phyloP scores from a whole-genome alignment of 2,888 invertebrate species.

The Drosophila macrospina region DNA sequence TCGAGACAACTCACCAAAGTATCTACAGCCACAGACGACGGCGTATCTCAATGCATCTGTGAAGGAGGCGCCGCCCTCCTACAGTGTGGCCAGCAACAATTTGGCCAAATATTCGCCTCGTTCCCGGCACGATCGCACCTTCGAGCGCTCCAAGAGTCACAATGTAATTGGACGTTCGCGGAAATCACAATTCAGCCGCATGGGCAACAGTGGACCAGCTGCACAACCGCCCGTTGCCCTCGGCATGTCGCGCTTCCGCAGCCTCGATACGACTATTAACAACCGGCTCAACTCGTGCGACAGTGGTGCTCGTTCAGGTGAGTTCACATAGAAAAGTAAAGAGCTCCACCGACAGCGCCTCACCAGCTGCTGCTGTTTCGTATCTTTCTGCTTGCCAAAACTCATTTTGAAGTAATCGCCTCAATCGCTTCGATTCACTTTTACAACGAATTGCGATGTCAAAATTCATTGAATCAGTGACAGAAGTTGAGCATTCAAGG shows the following conservation, averaged over 20 bases:
- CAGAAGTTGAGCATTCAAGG: conserved; percentile 30
- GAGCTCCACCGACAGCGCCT: not conserved
- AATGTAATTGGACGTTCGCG: conserved; percentile 85
- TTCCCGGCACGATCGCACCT: conserved; percentile 71
- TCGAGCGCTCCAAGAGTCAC: conserved; percentile 83
- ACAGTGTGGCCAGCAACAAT: conserved; percentile 55
- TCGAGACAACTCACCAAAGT: conserved; percentile 84
- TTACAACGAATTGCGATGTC: conserved; percentile 34
- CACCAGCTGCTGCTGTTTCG: not conserved
- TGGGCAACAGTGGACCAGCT: conserved; percentile 57
- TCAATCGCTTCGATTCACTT: conserved; percentile 45
- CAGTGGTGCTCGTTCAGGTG: conserved; percentile 85
- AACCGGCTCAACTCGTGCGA: conserved; percentile 86
- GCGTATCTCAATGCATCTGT: conserved; percentile 83
- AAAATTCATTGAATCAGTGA: conserved; percentile 44
- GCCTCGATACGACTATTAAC: conserved; percentile 87
- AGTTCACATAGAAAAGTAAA: conserved; percentile 36
- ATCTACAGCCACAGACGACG: conserved; percentile 82
- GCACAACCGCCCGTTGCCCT: conserved; percentile 38
- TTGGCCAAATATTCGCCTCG: conserved; percentile 73
- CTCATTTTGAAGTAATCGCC: conserved; percentile 36
- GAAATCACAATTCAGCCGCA: conserved; percentile 86
- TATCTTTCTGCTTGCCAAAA: conserved; percentile 23
- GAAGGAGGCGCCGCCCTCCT: conserved; percentile 83
- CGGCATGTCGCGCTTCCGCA: conserved; percentile 88